Evolutionary conservation across 1,140 invertebrate genomes (phyloP).

Genomic region (Chymomyza costata): DNA sequence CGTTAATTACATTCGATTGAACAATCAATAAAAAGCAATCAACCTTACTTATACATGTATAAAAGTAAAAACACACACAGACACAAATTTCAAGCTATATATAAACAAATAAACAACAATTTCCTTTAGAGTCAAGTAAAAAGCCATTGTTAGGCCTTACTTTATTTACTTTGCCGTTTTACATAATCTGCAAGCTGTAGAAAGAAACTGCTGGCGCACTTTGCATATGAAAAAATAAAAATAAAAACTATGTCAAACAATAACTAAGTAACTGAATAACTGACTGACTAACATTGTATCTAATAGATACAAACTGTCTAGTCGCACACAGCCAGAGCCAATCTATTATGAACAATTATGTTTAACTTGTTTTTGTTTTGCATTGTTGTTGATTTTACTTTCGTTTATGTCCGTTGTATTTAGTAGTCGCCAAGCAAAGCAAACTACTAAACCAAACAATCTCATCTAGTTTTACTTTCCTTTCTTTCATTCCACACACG

Average conservation of each 20-base stretch:
- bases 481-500: conserved; percentile 51
- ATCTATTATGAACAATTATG: conserved; percentile 44
- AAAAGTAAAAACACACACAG: conserved; percentile 10
- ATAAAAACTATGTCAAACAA: conserved; percentile 37
- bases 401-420: conserved; percentile 42
- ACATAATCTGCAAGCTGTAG: conserved; percentile 27
- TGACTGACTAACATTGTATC: too few relatives aligned
- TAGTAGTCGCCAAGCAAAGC: conserved; percentile 18
- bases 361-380: conserved; percentile 39
- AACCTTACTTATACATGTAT: too few relatives aligned
- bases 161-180: conserved; percentile 24
- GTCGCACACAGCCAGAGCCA: conserved; percentile 15
- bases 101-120: too few relatives aligned
- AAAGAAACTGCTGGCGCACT: conserved; percentile 10
- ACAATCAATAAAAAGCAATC: conserved; percentile 68
- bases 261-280: too few relatives aligned
- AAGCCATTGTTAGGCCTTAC: conserved; percentile 24
- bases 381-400: conserved; percentile 69
- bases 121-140: conserved; percentile 2
- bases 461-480: conserved; percentile 60
- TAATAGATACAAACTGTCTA: conserved; percentile 24
- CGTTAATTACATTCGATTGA: conserved; percentile 66
- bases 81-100: conserved; percentile 27
- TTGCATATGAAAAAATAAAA: neutral
- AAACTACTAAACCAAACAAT: conserved; percentile 35